phyloP scores from a whole-genome alignment of 1,140 invertebrate genomes.

The Antheraea mylitta region DNA sequence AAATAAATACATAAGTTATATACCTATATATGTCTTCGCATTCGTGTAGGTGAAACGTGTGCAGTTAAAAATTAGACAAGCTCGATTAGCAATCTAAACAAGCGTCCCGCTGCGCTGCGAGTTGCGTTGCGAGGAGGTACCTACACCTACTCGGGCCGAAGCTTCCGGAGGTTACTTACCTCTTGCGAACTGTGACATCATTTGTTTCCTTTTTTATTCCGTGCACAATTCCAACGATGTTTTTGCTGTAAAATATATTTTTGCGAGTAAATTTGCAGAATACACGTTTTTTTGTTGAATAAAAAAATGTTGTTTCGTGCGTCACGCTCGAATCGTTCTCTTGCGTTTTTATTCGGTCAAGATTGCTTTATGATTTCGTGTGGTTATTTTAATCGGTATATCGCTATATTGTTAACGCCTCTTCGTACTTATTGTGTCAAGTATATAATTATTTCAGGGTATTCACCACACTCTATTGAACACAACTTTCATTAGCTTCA shows the following conservation, averaged over 20 bases:
- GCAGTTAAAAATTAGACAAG: slow-evolving; percentile 1
- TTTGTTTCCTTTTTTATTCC: not conserved
- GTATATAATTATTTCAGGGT: too few relatives aligned
- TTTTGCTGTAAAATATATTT: slow-evolving; percentile 1
- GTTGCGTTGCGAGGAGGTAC: not conserved
- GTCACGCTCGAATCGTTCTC: not conserved
- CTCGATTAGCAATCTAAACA: not conserved
- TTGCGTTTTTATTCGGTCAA: not conserved
- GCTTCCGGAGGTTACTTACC: slow-evolving; percentile 3
- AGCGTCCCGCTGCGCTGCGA: not conserved
- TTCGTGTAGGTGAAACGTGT: not conserved
- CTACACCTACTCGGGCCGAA: not conserved
- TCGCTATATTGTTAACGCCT: too few relatives aligned
- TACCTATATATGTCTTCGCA: not conserved
- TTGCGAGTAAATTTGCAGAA: not conserved
- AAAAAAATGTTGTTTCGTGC: not conserved
- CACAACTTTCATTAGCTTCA: too few relatives aligned
- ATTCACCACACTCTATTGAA: not conserved
- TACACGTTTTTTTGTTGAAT: not conserved
- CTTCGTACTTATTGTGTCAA: too few relatives aligned
- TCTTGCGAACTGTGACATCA: slow-evolving; percentile 1
- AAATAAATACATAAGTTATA: not conserved
- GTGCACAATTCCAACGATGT: not conserved
- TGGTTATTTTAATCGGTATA: not conserved
- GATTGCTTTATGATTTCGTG: not conserved